Evolutionary conservation across 2,113 vertebrate genomes (phyloP).

Genomic region (Bubo blakistoni): DNA sequence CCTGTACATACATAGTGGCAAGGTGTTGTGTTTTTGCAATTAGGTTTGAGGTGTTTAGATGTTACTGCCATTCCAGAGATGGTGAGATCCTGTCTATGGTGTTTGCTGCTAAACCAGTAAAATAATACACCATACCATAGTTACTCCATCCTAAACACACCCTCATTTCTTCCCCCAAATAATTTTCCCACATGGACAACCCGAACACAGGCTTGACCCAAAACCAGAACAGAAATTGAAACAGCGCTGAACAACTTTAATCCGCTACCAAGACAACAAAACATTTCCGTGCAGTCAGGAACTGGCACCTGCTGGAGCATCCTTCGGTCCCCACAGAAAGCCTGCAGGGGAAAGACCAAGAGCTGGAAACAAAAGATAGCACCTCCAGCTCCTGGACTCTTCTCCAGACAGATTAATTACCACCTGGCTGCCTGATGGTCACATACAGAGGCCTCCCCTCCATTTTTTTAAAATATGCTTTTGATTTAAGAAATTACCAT

Average conservation of each 20-base stretch:
- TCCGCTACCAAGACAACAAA: background rate
- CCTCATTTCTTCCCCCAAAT: background rate
- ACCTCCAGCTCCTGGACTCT: background rate
- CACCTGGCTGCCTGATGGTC: background rate
- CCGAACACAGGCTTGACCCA: background rate
- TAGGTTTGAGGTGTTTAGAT: accelerated
- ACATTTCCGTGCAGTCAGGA: background rate
- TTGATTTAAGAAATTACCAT: conserved; percentile 42
- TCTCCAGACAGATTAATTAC: conserved; percentile 29
- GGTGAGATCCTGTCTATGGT: background rate
- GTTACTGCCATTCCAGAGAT: background rate
- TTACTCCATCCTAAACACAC: background rate
- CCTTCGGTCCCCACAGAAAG: accelerated
- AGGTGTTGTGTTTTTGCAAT: background rate
- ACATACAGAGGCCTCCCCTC: background rate
- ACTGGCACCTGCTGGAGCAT: background rate
- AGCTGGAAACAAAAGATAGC: background rate
- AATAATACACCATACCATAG: accelerated
- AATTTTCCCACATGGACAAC: background rate
- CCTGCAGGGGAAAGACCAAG: accelerated
- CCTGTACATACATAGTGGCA: accelerated
- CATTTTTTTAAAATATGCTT: conserved; percentile 7
- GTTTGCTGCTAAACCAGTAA: background rate
- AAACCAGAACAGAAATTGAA: background rate
- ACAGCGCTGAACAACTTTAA: background rate